Conservation (phyloP, 2,113 vertebrate species). For the Brienomyrus brachyistius region DNA sequence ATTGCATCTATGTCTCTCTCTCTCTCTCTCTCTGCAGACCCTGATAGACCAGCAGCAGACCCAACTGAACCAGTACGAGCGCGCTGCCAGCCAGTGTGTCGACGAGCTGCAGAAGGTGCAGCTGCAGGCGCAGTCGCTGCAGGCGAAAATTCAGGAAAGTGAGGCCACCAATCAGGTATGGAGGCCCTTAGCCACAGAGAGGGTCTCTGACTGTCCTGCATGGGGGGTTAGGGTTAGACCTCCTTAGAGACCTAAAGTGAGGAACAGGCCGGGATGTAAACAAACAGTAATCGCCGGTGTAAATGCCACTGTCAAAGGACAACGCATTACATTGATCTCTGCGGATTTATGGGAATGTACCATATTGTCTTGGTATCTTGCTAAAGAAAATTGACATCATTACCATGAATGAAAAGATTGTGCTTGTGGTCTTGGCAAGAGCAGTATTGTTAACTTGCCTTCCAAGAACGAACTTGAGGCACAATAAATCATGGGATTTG, state of each 20-base stretch:
- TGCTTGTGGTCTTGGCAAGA: background rate
- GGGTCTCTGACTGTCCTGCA: background rate
- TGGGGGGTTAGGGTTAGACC: too few species aligned
- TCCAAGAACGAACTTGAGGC: background rate
- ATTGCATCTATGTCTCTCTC: background rate
- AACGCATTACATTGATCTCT: background rate
- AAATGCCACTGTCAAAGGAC: background rate
- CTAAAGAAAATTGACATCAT: background rate
- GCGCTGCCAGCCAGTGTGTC: slow-evolving; percentile 55
- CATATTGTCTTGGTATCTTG: background rate
- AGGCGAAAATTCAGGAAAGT: slow-evolving; percentile 71
- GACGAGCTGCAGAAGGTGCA: slow-evolving; percentile 63
- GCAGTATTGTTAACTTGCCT: background rate
- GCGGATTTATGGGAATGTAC: background rate
- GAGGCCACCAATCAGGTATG: slow-evolving; percentile 78
- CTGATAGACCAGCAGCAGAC: slow-evolving; percentile 66
- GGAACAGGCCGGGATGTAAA: background rate
- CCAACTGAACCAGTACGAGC: slow-evolving; percentile 61
- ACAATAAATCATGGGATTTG: background rate
- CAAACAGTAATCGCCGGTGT: background rate
- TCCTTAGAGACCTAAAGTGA: background rate
- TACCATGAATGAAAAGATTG: background rate
- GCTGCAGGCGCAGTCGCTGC: slow-evolving; percentile 69
- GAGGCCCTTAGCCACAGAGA: background rate
- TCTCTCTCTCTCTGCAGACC: slow-evolving; percentile 40